A percentile compares a stretch with the other conserved stretches of the same genome.
Conservation (phyloP, 2,113 vertebrate genomes). For the Lepus timidus region DNA sequence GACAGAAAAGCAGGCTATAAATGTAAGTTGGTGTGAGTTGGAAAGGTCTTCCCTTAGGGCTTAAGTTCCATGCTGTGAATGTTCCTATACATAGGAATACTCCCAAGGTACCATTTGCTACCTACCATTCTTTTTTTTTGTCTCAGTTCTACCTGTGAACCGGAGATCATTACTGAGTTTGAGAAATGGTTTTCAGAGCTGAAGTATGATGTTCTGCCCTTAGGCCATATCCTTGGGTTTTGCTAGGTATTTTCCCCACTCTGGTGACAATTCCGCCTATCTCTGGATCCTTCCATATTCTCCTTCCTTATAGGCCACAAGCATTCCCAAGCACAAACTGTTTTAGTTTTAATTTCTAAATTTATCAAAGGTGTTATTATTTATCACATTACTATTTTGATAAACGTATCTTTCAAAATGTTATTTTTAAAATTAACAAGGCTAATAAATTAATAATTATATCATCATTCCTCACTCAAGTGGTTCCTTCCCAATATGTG, state of each 20-base stretch:
- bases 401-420: background rate
- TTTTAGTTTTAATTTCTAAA: background rate
- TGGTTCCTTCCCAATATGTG: background rate
- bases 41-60: background rate
- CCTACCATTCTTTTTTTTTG: background rate
- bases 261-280: background rate
- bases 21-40: background rate
- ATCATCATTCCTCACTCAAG: background rate
- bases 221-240: background rate
- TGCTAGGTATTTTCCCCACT: background rate
- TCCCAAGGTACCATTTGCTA: background rate
- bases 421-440: background rate
- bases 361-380: background rate
- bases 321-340: background rate
- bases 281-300: background rate
- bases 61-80: background rate
- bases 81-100: background rate
- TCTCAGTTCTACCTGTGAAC: background rate
- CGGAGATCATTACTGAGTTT: background rate
- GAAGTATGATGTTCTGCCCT: background rate
- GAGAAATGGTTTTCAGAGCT: background rate
- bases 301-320: background rate
- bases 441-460: background rate
- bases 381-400: background rate
- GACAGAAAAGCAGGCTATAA: background rate